A percentile compares a stretch with the other conserved stretches of the same genome.
phyloP scores from a whole-genome alignment of 2,888 invertebrate genomes.

The Punctoribates punctum region DNA sequence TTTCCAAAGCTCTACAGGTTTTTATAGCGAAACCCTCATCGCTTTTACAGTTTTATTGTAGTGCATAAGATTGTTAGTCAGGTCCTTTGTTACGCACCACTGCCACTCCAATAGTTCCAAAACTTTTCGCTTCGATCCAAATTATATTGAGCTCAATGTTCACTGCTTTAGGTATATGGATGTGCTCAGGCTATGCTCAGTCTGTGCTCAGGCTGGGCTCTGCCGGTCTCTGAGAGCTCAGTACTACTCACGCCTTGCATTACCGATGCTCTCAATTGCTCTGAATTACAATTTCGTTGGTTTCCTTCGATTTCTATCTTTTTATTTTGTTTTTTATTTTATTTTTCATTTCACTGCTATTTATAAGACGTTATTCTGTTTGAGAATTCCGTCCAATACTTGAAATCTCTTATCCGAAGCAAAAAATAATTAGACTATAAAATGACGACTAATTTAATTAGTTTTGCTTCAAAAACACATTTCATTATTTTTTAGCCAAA shows the following conservation, averaged over 20 bases:
- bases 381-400: too few relatives aligned
- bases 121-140: neutral
- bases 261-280: too few relatives aligned
- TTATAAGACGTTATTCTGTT: too few relatives aligned
- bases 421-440: too few relatives aligned
- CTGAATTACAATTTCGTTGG: too few relatives aligned
- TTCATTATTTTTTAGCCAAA: too few relatives aligned
- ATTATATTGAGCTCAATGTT: slow-evolving; percentile 16
- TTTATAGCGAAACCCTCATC: neutral
- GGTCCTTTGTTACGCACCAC: neutral
- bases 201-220: neutral
- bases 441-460: too few relatives aligned
- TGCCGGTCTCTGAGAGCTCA: neutral
- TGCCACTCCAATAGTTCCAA: slow-evolving; percentile 7
- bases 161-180: neutral
- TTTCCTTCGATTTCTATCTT: too few relatives aligned
- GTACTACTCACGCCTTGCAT: neutral
- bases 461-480: too few relatives aligned
- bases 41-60: slow-evolving; percentile 17
- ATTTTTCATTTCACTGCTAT: too few relatives aligned
- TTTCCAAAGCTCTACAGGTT: slow-evolving; percentile 20
- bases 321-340: too few relatives aligned
- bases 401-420: too few relatives aligned
- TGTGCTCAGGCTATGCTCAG: neutral
- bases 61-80: neutral